A percentile compares a stretch with the other conserved stretches of the same genome.
Evolutionary conservation across 53 echinoderm and acorn worm genomes (phyloP).

Genomic region (Glandiceps talaboti): DNA sequence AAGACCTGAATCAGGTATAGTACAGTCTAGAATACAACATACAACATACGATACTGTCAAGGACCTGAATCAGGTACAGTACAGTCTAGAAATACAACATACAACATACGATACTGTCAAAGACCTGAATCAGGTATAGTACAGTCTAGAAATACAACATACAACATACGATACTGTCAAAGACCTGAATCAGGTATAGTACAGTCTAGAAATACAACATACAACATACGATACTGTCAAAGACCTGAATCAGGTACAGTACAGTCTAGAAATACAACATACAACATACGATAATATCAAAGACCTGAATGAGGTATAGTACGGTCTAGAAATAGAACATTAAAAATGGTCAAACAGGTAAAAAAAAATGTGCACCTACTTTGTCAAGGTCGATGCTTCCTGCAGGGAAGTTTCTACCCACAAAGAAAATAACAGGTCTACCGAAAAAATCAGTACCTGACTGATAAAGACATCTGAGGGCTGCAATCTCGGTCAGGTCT

Average conservation of each 20-base stretch:
- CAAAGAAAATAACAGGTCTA: conserved; percentile 66
- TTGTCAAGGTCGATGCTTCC: conserved; percentile 65
- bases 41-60: conserved; percentile 86
- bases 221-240: conserved; percentile 86
- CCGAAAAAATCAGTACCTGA: conserved; percentile 72
- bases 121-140: conserved; percentile 72
- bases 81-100: conserved; percentile 25
- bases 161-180: conserved; percentile 86
- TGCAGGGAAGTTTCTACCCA: conserved; percentile 89
- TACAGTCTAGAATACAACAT: conserved; percentile 31
- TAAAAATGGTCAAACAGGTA: background rate
- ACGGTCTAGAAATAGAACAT: conserved; percentile 31
- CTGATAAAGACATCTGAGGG: conserved; percentile 79
- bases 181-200: conserved; percentile 72
- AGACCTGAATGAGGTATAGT: conserved; percentile 72
- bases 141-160: no score
- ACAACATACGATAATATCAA: conserved; percentile 68
- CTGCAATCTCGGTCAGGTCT: conserved; percentile 73
- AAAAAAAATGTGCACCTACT: conserved; percentile 26
- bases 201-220: conserved; percentile 32
- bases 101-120: conserved; percentile 67
- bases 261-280: conserved; percentile 25
- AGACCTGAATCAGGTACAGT: conserved; percentile 72
- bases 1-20: conserved; percentile 80
- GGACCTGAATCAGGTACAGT: conserved; percentile 73